Conservation (phyloP, 2,797 vertebrate species). For the Zenarchopterus dispar region DNA sequence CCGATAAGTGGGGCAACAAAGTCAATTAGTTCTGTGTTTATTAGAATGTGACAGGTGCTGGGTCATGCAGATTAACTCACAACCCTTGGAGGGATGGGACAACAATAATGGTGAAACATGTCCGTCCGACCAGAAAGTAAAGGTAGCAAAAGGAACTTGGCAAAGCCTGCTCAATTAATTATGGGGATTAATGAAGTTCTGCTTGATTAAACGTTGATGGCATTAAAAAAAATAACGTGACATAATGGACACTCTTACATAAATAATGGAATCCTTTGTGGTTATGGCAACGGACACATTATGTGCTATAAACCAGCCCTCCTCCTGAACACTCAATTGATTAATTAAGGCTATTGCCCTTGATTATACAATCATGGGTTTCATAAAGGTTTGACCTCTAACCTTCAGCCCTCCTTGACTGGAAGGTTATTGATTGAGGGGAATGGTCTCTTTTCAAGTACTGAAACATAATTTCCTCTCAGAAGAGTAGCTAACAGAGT, state of each 20-base stretch:
- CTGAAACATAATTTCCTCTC: conserved; percentile 47
- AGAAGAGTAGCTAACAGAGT: conserved; percentile 64
- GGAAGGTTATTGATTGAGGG: conserved; percentile 69
- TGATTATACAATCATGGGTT: conserved; percentile 76
- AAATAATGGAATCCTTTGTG: conserved; percentile 83
- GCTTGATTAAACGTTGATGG: conserved; percentile 85
- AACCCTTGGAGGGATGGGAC: conserved; percentile 84
- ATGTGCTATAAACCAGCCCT: conserved; percentile 72
- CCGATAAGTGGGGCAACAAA: conserved; percentile 77
- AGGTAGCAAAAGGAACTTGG: conserved; percentile 84
- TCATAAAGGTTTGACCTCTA: conserved; percentile 73
- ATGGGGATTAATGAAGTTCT: conserved; percentile 86
- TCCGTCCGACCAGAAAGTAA: conserved; percentile 85
- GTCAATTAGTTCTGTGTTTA: conserved; percentile 87
- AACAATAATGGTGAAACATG: conserved; percentile 84
- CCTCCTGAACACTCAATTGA: conserved; percentile 68
- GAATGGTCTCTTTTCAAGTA: conserved; percentile 63
- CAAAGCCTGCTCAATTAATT: conserved; percentile 87
- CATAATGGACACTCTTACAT: conserved; percentile 80
- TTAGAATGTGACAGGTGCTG: conserved; percentile 87
- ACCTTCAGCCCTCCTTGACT: conserved; percentile 72
- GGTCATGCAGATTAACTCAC: conserved; percentile 86
- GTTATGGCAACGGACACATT: conserved; percentile 76
- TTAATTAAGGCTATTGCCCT: conserved; percentile 80
- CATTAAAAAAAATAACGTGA: conserved; percentile 69